phyloP scores from a whole-genome alignment of 2,113 vertebrate genomes.

The Morone saxatilis region DNA sequence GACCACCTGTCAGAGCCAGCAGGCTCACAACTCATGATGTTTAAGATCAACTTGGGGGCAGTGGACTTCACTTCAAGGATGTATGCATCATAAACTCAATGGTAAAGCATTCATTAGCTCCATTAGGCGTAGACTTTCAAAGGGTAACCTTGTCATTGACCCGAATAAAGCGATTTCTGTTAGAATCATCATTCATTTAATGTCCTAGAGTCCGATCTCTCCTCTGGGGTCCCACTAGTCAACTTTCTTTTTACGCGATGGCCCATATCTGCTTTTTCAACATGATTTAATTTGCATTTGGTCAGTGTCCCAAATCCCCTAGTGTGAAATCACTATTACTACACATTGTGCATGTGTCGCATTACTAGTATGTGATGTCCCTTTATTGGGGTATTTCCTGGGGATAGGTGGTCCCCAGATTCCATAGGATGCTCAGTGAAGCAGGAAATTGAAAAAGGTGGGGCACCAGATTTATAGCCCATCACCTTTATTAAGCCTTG shows the following conservation, averaged over 20 bases:
- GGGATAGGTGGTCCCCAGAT: constrained; percentile 64
- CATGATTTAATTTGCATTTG: constrained; percentile 49
- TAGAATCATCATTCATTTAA: constrained; percentile 58
- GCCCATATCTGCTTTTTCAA: constrained; percentile 42
- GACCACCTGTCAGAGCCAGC: constrained; percentile 75
- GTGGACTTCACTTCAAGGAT: constrained; percentile 69
- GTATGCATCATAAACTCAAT: constrained; percentile 65
- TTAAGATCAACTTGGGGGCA: constrained; percentile 70
- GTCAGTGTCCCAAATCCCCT: constrained; percentile 39
- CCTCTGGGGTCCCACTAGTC: constrained; percentile 48
- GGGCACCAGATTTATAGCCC: constrained; percentile 70
- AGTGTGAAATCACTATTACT: constrained; percentile 45
- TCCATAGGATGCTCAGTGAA: constrained; percentile 71
- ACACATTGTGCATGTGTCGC: constrained; percentile 47
- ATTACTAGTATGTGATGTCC: constrained; percentile 61
- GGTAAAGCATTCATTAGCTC: constrained; percentile 68
- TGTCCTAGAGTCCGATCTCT: constrained; percentile 34
- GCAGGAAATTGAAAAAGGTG: constrained; percentile 84
- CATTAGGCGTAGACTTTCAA: constrained; percentile 65
- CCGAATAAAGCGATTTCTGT: constrained; percentile 47
- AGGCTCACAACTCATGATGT: constrained; percentile 49
- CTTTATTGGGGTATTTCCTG: constrained; percentile 68
- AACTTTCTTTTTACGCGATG: constrained; percentile 43
- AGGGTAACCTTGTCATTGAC: constrained; percentile 69
- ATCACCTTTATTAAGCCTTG: constrained; percentile 80